Evolutionary conservation across 2,113 vertebrate genomes (phyloP), one percentile per base, ranked within the genome.

Genomic region (Cyprinodon variegatus): DNA sequence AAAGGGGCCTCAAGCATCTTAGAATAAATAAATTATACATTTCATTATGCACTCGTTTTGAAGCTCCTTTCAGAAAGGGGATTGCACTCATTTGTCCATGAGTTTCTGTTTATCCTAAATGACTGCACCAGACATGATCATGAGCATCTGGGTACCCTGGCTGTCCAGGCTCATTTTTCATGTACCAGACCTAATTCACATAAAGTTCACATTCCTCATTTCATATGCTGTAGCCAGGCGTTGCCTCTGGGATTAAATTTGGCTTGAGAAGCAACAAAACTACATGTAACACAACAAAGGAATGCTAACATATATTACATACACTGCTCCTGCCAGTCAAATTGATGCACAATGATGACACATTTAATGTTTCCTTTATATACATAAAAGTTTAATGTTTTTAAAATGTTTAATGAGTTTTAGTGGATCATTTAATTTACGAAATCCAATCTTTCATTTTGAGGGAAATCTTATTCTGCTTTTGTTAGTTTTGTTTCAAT

Each of bases 1-100:
- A 93, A 90, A 13, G 81, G 17, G 63, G 79, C 91, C 83, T 89
- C 82, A 71, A 90, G 91, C 88, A 83, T 85, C 82, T 84, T 63
- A 78, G 84, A 87, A 93, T 91, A 91, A 92, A 93, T 93, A 91
- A 91, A 91, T 93, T 91, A 93, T 91, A 90, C 89, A 86, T 92
- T 93, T 93, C 87, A 92, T 93, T 91, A 91, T 91, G 87, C 84
- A 29, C 69, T 88, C 77, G 77, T 91, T 93, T 85, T 81, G 83
- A 81, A 87, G 83, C 83, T 88, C 84, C 90, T 90, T 93, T 91
- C 86, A 89, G 88, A 85, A 90, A 90, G 76, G 60, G 75, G 65
- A 78, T 80, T 81, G 61, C 77, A 85, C 87, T 89, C 79, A 85
- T 92, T 90, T 88, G 82, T 92, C 83, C 81, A 77, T 71, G 79